Conservation (phyloP, 2,888 invertebrate species). For the Panopea generosa region DNA sequence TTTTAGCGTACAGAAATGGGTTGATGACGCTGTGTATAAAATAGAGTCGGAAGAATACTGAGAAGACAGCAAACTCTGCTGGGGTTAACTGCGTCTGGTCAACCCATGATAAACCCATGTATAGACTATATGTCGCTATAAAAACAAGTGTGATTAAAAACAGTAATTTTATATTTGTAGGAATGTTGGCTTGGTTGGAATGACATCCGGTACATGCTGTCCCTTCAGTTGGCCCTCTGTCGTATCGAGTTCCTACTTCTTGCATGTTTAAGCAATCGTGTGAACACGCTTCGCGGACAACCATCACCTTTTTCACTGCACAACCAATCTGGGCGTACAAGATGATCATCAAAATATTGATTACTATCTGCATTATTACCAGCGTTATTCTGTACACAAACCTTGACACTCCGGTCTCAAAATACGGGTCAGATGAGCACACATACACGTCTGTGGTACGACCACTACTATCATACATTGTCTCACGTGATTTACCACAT, state of each 20-base stretch:
- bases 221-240: neutral
- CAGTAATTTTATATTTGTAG: constrained; percentile 47
- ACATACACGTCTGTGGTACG: constrained; percentile 27
- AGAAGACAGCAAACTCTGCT: constrained; percentile 44
- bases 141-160: constrained; percentile 56
- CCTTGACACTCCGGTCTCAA: constrained; percentile 11
- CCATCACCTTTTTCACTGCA: constrained; percentile 45
- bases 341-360: constrained; percentile 38
- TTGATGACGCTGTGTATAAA: constrained; percentile 58
- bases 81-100: constrained; percentile 48
- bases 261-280: constrained; percentile 12
- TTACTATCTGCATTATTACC: constrained; percentile 19
- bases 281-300: neutral
- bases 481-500: constrained; percentile 43
- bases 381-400: constrained; percentile 42
- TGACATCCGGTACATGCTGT: neutral
- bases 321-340: constrained; percentile 48
- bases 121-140: constrained; percentile 49
- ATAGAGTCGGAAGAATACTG: constrained; percentile 44
- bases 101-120: constrained; percentile 42
- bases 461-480: constrained; percentile 30
- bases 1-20: constrained; percentile 53
- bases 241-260: neutral
- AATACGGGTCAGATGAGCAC: constrained; percentile 48
- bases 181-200: constrained; percentile 8